phyloP scores from a whole-genome alignment of 2,888 invertebrate genomes.

The Priocnemis perturbator region DNA sequence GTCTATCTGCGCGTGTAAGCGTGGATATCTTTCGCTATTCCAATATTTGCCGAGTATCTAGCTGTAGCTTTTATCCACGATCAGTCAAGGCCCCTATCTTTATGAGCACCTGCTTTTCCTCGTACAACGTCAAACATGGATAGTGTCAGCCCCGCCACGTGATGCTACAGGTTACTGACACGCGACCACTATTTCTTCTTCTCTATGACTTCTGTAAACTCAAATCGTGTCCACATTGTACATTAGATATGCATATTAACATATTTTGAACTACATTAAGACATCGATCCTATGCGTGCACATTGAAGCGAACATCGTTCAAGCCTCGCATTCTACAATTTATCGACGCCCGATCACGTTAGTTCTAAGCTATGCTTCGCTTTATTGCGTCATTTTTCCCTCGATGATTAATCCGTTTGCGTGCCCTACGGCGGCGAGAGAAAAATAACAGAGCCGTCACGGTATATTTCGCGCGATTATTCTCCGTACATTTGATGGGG shows the following conservation, averaged over 20 bases:
- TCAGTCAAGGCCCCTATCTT: constrained; percentile 56
- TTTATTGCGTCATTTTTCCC: constrained; percentile 58
- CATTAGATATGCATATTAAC: too few relatives aligned
- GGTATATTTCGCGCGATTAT: constrained; percentile 67
- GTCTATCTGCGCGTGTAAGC: too few relatives aligned
- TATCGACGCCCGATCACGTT: constrained; percentile 57
- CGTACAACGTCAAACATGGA: too few relatives aligned
- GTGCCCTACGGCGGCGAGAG: neutral
- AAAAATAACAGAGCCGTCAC: constrained; percentile 43
- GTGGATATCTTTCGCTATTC: too few relatives aligned
- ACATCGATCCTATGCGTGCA: too few relatives aligned
- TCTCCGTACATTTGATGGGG: constrained; percentile 61
- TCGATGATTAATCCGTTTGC: constrained; percentile 53
- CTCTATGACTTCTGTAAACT: too few relatives aligned
- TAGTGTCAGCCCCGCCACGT: too few relatives aligned
- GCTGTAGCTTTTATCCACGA: constrained; percentile 47
- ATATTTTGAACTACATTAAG: too few relatives aligned
- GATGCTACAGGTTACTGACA: too few relatives aligned
- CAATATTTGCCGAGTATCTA: constrained; percentile 29
- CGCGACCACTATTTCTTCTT: too few relatives aligned
- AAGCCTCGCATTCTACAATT: constrained; percentile 47
- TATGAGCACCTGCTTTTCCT: constrained; percentile 20
- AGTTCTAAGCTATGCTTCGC: constrained; percentile 45
- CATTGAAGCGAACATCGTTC: too few relatives aligned
- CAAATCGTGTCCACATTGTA: too few relatives aligned